Conservation (phyloP, 2,113 vertebrate species). For the Neoarius graeffei region DNA sequence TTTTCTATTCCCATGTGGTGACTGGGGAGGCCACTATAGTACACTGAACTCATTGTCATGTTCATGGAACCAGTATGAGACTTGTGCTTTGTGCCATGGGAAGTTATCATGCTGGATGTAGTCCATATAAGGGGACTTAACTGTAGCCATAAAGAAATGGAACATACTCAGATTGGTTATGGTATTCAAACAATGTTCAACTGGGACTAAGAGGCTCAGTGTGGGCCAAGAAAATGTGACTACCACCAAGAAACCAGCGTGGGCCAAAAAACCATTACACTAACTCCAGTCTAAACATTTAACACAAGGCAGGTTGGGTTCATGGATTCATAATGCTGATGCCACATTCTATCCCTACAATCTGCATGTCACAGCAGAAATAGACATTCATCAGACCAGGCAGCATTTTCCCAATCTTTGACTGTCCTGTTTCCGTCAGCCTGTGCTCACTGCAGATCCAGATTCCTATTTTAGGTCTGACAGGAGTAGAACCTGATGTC, state of each 20-base stretch:
- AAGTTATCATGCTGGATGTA: background rate
- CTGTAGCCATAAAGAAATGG: background rate
- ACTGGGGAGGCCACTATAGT: background rate
- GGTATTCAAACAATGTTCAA: background rate
- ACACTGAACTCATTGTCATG: background rate
- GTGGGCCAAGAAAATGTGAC: background rate
- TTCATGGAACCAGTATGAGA: background rate
- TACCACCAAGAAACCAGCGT: background rate
- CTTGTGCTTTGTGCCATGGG: background rate
- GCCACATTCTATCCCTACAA: background rate
- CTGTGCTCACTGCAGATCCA: background rate
- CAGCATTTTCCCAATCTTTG: background rate
- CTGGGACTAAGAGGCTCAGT: background rate
- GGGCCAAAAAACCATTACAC: background rate
- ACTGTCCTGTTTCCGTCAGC: background rate
- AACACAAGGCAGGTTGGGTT: background rate
- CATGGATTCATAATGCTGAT: background rate
- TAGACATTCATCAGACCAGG: background rate
- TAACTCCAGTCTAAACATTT: background rate
- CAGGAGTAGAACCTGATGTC: background rate
- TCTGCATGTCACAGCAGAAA: background rate
- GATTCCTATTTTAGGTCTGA: background rate
- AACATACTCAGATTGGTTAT: background rate
- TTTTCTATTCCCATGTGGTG: background rate
- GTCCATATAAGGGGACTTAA: background rate